Conservation (phyloP, 2,797 vertebrate species). For the Syngnathus acus region DNA sequence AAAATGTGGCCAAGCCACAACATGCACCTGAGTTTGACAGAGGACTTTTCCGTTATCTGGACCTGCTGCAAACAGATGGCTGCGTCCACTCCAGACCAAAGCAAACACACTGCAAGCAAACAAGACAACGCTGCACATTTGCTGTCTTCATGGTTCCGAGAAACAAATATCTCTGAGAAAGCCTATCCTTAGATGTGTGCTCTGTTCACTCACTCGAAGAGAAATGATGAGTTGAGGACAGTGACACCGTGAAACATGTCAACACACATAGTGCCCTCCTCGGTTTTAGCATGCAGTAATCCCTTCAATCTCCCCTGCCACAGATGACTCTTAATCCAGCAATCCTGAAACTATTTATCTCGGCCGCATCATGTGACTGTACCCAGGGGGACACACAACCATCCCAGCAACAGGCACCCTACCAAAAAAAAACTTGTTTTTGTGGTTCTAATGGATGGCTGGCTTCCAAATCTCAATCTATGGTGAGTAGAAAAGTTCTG, state of each 20-base stretch:
- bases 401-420: neutral
- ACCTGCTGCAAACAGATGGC: slow-evolving; percentile 45
- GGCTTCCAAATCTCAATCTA: neutral
- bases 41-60: slow-evolving; percentile 17
- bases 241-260: slow-evolving; percentile 6
- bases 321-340: slow-evolving; percentile 49
- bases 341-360: slow-evolving; percentile 30
- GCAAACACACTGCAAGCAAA: slow-evolving; percentile 10
- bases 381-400: neutral
- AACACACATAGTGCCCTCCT: slow-evolving; percentile 23
- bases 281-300: slow-evolving; percentile 45
- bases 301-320: slow-evolving; percentile 29
- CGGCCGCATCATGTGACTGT: slow-evolving; percentile 25
- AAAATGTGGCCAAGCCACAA: slow-evolving; percentile 1
- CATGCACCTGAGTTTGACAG: slow-evolving; percentile 40
- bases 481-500: neutral
- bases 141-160: neutral
- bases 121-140: neutral
- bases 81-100: slow-evolving; percentile 17
- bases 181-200: neutral
- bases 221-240: neutral
- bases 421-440: neutral
- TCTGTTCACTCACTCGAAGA: slow-evolving; percentile 25
- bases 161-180: neutral
- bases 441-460: neutral